phyloP scores from a whole-genome alignment of 2,797 vertebrate genomes.

The Anguilla marmorata region DNA sequence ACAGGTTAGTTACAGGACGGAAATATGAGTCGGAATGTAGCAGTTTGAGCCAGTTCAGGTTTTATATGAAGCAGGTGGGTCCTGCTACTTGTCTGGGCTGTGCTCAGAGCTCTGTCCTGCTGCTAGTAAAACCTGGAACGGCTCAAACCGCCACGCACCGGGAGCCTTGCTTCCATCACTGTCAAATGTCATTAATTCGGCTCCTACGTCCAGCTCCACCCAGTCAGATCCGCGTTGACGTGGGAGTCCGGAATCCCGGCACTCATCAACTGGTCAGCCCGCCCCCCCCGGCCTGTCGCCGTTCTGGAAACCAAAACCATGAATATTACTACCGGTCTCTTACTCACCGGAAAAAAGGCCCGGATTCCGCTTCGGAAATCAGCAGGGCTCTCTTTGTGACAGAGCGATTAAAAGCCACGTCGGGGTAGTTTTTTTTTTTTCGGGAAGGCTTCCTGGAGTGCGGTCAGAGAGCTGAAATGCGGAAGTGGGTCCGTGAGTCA shows the following conservation, averaged over 20 bases:
- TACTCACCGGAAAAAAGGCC: slow-evolving; percentile 17
- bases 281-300: not conserved
- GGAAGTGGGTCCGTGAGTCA: slow-evolving; percentile 55
- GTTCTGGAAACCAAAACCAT: slow-evolving; percentile 18
- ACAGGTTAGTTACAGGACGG: no score
- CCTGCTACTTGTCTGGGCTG: no score
- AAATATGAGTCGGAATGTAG: no score
- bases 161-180: no score
- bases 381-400: slow-evolving; percentile 48
- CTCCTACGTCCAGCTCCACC: not conserved
- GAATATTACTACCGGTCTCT: not conserved
- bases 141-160: no score
- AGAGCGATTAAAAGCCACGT: slow-evolving; percentile 48
- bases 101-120: no score
- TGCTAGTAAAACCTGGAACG: no score
- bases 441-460: slow-evolving; percentile 53
- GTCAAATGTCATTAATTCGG: no score
- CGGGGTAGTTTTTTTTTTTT: slow-evolving; percentile 28
- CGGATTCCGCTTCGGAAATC: slow-evolving; percentile 46
- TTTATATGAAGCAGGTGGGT: no score
- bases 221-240: not conserved
- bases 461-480: slow-evolving; percentile 51
- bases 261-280: no score
- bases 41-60: no score
- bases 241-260: no score